Conservation (phyloP, 2,797 vertebrate species). For the Channa striata region DNA sequence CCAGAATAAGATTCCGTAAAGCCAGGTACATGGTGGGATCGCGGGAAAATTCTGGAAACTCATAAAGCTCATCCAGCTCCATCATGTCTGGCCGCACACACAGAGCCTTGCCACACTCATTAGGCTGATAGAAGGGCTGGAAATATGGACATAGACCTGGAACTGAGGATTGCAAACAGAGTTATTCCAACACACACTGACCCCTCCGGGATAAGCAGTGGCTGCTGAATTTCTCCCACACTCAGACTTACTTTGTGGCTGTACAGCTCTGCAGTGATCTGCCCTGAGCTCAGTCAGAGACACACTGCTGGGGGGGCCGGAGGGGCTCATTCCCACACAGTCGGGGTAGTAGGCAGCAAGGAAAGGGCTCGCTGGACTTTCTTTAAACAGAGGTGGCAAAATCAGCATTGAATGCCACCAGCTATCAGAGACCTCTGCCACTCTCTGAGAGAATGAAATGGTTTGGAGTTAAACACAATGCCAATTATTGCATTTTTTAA, state of each 20-base stretch:
- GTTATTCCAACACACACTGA: not conserved
- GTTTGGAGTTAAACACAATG: not conserved
- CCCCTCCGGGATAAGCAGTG: not conserved
- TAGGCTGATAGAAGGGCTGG: constrained; percentile 98
- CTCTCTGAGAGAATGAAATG: constrained; percentile 83
- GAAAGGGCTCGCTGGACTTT: constrained; percentile 94
- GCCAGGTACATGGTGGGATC: constrained; percentile 99
- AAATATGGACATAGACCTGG: constrained; percentile 94
- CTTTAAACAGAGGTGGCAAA: constrained; percentile 95
- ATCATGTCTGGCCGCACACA: constrained; percentile 98
- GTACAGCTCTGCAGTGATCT: constrained; percentile 85
- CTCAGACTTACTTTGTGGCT: constrained; percentile 84
- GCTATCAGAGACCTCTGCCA: constrained; percentile 93
- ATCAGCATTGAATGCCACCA: constrained; percentile 99
- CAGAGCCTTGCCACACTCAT: constrained; percentile 97
- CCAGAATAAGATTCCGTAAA: constrained; percentile 94
- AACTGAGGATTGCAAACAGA: constrained; percentile 68
- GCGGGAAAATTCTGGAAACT: constrained; percentile 97
- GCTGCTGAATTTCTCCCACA: not conserved
- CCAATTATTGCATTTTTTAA: not conserved
- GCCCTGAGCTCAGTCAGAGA: constrained; percentile 84
- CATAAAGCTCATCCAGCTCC: constrained; percentile 98
- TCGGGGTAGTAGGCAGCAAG: constrained; percentile 96
- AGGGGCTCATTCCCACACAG: constrained; percentile 99
- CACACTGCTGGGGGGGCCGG: constrained; percentile 85